Percentiles rank a stretch among this genome's conserved stretches.
These are phyloP conservation scores for Herpetotheres cachinnans DNA, from an alignment of 2,113 vertebrate genomes.

Conservation along the genomic window DNA sequence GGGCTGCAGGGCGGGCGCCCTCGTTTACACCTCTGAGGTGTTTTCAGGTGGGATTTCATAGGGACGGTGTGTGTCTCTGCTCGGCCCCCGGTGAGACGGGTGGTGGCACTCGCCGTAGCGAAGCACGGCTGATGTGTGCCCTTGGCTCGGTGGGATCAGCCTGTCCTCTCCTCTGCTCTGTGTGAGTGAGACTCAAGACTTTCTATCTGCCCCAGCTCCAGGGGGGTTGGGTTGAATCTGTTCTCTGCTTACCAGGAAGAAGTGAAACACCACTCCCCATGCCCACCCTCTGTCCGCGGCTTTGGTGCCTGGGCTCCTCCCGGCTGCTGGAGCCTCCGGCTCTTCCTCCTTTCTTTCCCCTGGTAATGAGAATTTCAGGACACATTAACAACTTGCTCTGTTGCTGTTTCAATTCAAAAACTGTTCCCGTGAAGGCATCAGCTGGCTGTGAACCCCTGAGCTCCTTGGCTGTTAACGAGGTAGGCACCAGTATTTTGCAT, in stretches of 20 bases:
- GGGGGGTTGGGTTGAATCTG: accelerated
- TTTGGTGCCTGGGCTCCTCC: accelerated
- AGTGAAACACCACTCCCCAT: constrained; percentile 92
- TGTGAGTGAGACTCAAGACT: accelerated
- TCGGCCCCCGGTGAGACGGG: not conserved
- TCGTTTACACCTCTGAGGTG: accelerated
- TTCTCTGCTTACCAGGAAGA: constrained; percentile 83
- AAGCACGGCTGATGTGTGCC: accelerated
- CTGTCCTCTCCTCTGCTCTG: not conserved
- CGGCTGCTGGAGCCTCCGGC: not conserved
- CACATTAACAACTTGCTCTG: accelerated
- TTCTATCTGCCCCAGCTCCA: not conserved
- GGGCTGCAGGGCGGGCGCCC: not conserved
- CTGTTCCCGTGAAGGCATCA: not conserved
- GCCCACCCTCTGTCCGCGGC: constrained; percentile 83
- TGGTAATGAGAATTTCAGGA: not conserved
- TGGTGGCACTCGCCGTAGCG: not conserved
- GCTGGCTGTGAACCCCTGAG: not conserved
- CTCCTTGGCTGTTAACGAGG: not conserved
- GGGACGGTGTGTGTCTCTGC: not conserved
- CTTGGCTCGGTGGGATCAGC: not conserved
- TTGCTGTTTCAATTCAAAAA: accelerated
- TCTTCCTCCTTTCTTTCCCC: not conserved
- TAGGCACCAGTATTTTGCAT: accelerated
- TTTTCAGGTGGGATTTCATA: not conserved